phyloP scores from a whole-genome alignment of 1,140 invertebrate species.

The Camponotus vicinus region DNA sequence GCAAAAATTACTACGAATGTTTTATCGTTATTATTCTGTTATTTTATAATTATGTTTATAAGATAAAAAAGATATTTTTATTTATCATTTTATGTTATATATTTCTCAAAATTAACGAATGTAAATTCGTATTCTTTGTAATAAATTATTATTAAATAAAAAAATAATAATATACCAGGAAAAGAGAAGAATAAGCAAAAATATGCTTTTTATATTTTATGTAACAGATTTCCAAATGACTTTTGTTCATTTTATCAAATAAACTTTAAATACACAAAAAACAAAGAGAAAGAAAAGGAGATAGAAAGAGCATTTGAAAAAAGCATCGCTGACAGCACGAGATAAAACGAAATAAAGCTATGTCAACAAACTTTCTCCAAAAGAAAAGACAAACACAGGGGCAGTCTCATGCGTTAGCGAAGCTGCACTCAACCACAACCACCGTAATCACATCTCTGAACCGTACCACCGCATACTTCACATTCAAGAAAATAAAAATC shows the following conservation, averaged over 20 bases:
- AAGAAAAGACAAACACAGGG: constrained; percentile 53
- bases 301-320: constrained; percentile 11
- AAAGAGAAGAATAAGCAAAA: too few species aligned
- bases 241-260: background rate
- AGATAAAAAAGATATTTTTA: background rate
- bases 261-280: constrained; percentile 12
- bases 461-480: constrained; percentile 70
- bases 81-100: background rate
- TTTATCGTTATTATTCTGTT: background rate
- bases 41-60: background rate
- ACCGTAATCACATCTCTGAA: constrained; percentile 65
- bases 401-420: constrained; percentile 67
- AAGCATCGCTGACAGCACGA: background rate
- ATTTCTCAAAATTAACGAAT: background rate
- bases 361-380: background rate
- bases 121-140: background rate
- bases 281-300: too few species aligned
- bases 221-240: background rate
- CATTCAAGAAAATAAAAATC: constrained; percentile 56
- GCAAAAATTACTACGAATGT: background rate
- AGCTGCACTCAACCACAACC: constrained; percentile 57
- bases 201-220: background rate
- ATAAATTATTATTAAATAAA: background rate
- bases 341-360: background rate
- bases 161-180: too few species aligned